These are phyloP conservation scores for Lamprotornis superbus DNA, from an alignment of 2,113 vertebrate genomes.

Conservation along the genomic window DNA sequence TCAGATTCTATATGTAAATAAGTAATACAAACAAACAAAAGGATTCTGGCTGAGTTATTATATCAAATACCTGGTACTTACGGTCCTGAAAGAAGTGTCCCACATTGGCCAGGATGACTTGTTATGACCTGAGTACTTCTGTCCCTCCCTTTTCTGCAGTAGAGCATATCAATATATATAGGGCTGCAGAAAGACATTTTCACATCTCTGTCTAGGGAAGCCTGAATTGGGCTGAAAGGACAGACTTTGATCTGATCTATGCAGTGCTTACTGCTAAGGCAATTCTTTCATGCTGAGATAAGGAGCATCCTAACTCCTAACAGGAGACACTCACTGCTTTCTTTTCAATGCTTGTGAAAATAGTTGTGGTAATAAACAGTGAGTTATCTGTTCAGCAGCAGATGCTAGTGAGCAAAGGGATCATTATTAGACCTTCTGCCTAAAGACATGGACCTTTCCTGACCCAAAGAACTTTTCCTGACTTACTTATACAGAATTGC, in stretches of 20 bases:
- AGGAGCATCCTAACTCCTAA: neutral
- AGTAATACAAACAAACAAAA: neutral
- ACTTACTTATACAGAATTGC: neutral
- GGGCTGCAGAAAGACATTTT: neutral
- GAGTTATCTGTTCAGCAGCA: neutral
- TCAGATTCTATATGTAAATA: neutral
- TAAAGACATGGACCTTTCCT: neutral
- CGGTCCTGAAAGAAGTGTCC: neutral
- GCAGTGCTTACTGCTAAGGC: neutral
- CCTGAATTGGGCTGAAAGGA: neutral
- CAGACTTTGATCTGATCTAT: neutral
- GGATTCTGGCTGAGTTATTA: neutral
- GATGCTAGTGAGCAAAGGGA: neutral
- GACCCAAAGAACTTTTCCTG: neutral
- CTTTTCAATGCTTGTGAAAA: neutral
- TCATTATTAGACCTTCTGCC: neutral
- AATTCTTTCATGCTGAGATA: neutral
- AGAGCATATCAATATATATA: neutral
- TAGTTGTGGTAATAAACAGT: neutral
- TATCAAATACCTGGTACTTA: neutral
- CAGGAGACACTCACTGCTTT: neutral
- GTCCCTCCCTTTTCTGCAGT: neutral
- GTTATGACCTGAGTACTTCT: neutral
- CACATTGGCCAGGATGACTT: neutral
- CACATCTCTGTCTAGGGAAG: neutral